phyloP scores from a whole-genome alignment of 1,140 invertebrate species.

The Drosophila setifemur region DNA sequence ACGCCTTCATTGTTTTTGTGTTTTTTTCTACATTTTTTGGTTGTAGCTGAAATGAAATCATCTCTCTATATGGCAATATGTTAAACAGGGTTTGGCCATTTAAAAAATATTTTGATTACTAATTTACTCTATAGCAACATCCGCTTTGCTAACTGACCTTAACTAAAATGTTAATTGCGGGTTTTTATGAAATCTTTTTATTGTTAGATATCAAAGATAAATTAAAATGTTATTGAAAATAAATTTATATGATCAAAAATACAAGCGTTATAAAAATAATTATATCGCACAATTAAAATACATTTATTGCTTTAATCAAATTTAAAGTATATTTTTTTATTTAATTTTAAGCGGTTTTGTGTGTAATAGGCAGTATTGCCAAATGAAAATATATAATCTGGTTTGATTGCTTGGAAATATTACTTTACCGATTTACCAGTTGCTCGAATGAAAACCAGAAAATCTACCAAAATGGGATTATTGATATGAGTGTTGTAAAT shows the following conservation, averaged over 20 bases:
- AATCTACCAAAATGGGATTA: conserved; percentile 66
- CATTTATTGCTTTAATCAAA: no score
- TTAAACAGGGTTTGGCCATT: conserved; percentile 30
- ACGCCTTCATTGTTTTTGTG: conserved; percentile 12
- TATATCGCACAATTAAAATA: no score
- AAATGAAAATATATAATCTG: conserved; percentile 19
- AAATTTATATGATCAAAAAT: not conserved
- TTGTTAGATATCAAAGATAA: not conserved
- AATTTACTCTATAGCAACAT: conserved; percentile 24
- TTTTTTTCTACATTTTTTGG: not conserved
- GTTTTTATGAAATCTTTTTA: not conserved
- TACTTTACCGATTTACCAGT: conserved; percentile 19
- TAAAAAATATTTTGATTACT: conserved; percentile 15
- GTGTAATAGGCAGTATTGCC: not conserved
- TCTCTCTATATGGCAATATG: conserved; percentile 22
- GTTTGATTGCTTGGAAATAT: conserved; percentile 7
- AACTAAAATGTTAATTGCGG: conserved; percentile 2
- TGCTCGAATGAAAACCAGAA: conserved; percentile 29
- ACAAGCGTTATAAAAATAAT: no score
- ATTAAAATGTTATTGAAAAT: not conserved
- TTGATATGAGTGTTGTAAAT: conserved; percentile 70
- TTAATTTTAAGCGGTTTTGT: no score
- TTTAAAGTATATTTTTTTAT: no score
- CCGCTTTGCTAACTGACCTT: conserved; percentile 35
- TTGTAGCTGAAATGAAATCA: conserved; percentile 29